phyloP scores from a whole-genome alignment of 1,140 invertebrate species.

The Drosophila athabasca region DNA sequence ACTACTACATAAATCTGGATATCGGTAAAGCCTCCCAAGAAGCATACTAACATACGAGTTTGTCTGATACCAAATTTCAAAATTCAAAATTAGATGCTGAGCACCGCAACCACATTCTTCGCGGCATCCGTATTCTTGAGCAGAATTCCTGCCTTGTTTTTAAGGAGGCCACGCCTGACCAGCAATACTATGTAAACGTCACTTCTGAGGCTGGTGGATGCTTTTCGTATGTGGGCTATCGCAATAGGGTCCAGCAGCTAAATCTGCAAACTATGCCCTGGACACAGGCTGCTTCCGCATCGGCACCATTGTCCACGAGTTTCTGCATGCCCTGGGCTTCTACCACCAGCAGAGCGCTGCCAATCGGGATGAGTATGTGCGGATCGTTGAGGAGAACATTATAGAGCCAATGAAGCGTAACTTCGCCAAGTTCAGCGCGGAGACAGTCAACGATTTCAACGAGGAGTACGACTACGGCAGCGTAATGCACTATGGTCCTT shows the following conservation, averaged over 20 bases:
- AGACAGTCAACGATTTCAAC: constrained; percentile 84
- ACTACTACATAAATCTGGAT: constrained; percentile 85
- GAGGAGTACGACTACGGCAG: constrained; percentile 24
- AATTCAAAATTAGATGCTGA: constrained; percentile 33
- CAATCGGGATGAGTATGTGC: constrained; percentile 86
- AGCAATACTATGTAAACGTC: constrained; percentile 75
- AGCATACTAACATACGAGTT: background rate
- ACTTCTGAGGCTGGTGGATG: constrained; percentile 80
- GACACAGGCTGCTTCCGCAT: constrained; percentile 85
- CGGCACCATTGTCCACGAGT: constrained; percentile 87
- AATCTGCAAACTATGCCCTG: constrained; percentile 84
- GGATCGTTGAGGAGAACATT: constrained; percentile 86
- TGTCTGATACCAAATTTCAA: background rate
- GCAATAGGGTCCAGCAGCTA: constrained; percentile 84
- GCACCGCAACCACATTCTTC: constrained; percentile 57
- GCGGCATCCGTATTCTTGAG: constrained; percentile 51
- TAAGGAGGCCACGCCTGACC: constrained; percentile 42
- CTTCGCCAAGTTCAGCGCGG: constrained; percentile 85
- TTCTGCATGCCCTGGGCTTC: constrained; percentile 87
- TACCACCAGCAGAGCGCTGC: constrained; percentile 87
- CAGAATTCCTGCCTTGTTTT: constrained; percentile 55
- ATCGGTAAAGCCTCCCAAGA: constrained; percentile 40
- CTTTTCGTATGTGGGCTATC: constrained; percentile 84
- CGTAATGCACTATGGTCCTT: constrained; percentile 90
- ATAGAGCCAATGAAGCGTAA: constrained; percentile 84